Base-by-base conservation (phyloP, 2,797 vertebrate species). In the Sebastolobus altivelis region DNA sequence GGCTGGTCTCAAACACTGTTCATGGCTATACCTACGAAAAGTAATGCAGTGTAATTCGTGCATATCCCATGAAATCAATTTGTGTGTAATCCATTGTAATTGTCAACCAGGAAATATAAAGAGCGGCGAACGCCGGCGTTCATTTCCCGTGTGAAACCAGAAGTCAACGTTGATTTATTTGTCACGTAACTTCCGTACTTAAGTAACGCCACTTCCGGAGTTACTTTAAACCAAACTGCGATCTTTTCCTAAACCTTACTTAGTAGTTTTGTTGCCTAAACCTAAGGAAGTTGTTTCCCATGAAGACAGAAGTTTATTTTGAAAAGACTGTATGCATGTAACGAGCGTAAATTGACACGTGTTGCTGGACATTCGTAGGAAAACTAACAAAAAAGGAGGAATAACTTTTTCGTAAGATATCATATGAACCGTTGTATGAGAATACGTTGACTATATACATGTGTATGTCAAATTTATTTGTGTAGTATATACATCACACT, bases 191-290 rank as follows among this genome's bases (percentile, higher is more conserved):
- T 52, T 52, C 20, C 20, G 18, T 52, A 52, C 46, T 0, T 52
- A n/a, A 52, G 8, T 52, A 52, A 20, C 4, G 18, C 0, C 8
- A n/a, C 8, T 52, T 52, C 18, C 0, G 8, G 8, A 8, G 1
- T 4, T 52, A 52, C 20, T n/a, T 52, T 52, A 52, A 52, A 18
- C 18, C 18, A 52, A 52, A 52, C 46, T 18, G 9, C 0, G 8
- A 52, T 52, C 46, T 52, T 52, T 52, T 52, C 46, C 46, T n/a
- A 52, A n/a, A 52, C 18, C 18, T n/a, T n/a, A 52, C 18, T 52
- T 20, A 20, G 46, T 18, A n/a, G 46, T 52, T 52, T n/a, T 9
- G 0, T n/a, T 52, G 46, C 8, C 18, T 52, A n/a, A 52, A 52
- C 46, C 18, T 52, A 52, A 0, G 46, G 8, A n/a, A 52, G 46